phyloP scores from a whole-genome alignment of 2,797 vertebrate species.

The Helicolenus hilgendorfi region DNA sequence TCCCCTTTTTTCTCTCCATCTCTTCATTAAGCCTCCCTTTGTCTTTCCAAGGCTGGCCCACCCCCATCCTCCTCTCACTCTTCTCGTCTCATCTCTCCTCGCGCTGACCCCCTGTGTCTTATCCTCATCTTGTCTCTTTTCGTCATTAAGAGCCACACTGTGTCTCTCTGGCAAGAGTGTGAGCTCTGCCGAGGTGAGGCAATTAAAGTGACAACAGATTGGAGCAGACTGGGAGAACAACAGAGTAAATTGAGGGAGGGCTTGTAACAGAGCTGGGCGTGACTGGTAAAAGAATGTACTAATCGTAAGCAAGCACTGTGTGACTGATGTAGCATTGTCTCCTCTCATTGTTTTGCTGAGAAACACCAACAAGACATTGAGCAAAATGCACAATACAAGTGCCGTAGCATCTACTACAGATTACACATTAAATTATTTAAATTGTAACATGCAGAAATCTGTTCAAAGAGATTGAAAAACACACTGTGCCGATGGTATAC shows the following conservation, averaged over 20 bases:
- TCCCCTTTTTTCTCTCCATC: background rate
- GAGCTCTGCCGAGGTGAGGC: conserved; percentile 74
- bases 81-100: conserved; percentile 24
- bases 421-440: background rate
- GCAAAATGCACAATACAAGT: background rate
- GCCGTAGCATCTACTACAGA: background rate
- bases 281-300: conserved; percentile 58
- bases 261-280: conserved; percentile 37
- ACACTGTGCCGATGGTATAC: background rate
- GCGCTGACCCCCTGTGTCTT: conserved; percentile 49
- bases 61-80: conserved; percentile 1
- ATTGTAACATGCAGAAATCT: background rate
- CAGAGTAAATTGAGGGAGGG: conserved; percentile 60
- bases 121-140: conserved; percentile 57
- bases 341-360: conserved; percentile 11
- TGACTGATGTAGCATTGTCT: conserved; percentile 41
- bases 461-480: background rate
- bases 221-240: conserved; percentile 67
- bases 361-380: background rate
- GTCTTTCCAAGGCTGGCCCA: conserved; percentile 4
- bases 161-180: conserved; percentile 58
- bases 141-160: conserved; percentile 67
- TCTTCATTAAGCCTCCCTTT: conserved; percentile 49
- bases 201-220: conserved; percentile 81
- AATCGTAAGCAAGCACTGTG: conserved; percentile 41